Conservation (phyloP, 2,888 invertebrate species). For the Nephrotoma flavescens region DNA sequence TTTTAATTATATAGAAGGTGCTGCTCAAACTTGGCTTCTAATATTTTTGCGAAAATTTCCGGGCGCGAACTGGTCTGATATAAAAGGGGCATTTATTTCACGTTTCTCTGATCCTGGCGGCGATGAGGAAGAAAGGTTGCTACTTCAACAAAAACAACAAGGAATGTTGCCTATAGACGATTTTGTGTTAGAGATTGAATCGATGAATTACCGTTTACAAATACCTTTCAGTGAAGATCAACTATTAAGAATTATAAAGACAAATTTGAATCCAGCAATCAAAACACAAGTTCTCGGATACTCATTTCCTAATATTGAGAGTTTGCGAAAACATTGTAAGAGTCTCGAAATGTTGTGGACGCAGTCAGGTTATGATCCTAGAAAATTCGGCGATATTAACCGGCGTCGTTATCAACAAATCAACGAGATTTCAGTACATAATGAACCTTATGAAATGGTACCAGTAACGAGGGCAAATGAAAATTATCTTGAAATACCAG, state of each 20-base stretch:
- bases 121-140: not conserved
- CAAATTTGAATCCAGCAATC: not conserved
- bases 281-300: not conserved
- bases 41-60: too few relatives aligned
- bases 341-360: not conserved
- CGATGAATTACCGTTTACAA: not conserved
- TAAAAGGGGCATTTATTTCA: not conserved
- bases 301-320: not conserved
- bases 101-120: not conserved
- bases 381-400: not conserved
- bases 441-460: not conserved
- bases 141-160: not conserved
- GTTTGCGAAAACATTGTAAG: not conserved
- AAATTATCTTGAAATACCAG: not conserved
- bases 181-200: not conserved
- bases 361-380: not conserved
- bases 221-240: not conserved
- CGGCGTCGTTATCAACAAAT: not conserved
- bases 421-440: not conserved
- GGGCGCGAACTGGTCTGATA: too few relatives aligned
- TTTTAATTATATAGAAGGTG: too few relatives aligned
- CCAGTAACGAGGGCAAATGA: not conserved
- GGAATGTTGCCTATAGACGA: not conserved
- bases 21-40: too few relatives aligned
- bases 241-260: not conserved